phyloP scores from a whole-genome alignment of 2,888 invertebrate species.

The Sclerodermus sp. region DNA sequence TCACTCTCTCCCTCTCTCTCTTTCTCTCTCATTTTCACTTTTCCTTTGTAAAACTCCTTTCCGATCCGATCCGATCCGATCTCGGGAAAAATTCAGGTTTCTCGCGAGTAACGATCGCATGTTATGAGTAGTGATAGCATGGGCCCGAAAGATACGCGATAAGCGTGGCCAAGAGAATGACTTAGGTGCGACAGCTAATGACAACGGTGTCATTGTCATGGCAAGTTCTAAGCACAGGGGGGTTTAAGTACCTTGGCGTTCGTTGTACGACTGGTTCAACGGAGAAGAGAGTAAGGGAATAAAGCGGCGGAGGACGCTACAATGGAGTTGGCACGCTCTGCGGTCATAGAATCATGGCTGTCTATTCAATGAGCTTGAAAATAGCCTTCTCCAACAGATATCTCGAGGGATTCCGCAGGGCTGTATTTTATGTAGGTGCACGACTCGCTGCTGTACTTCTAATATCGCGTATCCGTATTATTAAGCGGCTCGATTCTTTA shows the following conservation, averaged over 20 bases:
- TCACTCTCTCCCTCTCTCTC: too few species aligned
- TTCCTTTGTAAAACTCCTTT: too few species aligned
- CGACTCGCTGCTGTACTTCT: constrained; percentile 39
- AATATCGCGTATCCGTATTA: constrained; percentile 42
- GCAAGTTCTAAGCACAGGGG: constrained; percentile 30
- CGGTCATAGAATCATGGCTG: constrained; percentile 57
- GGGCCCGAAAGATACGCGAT: too few species aligned
- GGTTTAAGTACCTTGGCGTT: constrained; percentile 33
- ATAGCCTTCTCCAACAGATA: constrained; percentile 55
- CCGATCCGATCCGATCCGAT: too few species aligned
- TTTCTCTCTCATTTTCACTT: too few species aligned
- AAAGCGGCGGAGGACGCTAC: constrained; percentile 51
- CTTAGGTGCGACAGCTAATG: background rate
- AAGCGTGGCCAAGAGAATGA: too few species aligned
- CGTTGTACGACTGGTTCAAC: constrained; percentile 37
- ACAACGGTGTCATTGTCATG: constrained; percentile 30
- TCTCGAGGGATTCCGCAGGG: constrained; percentile 43
- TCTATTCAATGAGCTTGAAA: constrained; percentile 59
- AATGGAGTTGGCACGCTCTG: constrained; percentile 57
- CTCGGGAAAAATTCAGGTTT: too few species aligned
- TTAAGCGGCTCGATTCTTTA: constrained; percentile 29
- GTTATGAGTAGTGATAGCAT: too few species aligned
- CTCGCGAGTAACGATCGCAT: too few species aligned
- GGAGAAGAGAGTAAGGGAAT: constrained; percentile 46
- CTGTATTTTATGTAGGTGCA: constrained; percentile 49